A percentile compares a stretch with the other conserved stretches of the same genome.
phyloP scores from a whole-genome alignment of 2,113 vertebrate species.

The Ia io region DNA sequence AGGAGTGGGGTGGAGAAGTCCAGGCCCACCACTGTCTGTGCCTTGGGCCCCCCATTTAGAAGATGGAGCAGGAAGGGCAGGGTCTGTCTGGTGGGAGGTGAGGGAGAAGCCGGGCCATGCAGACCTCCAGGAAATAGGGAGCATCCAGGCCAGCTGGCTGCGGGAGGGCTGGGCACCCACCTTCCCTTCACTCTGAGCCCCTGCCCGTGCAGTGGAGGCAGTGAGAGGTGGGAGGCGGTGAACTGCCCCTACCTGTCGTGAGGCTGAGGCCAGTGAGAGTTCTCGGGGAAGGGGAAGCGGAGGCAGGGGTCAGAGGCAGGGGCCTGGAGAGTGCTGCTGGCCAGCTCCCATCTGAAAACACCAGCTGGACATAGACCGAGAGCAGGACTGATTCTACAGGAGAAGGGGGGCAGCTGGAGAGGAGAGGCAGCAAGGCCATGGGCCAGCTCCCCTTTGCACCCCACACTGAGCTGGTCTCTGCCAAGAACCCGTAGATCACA shows the following conservation, averaged over 20 bases:
- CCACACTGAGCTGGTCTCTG: not conserved
- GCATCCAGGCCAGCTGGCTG: not conserved
- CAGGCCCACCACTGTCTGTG: not conserved
- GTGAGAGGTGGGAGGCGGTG: not conserved
- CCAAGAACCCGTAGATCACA: not conserved
- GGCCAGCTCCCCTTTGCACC: not conserved
- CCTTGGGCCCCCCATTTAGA: not conserved
- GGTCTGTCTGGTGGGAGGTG: not conserved
- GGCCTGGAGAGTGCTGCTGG: not conserved
- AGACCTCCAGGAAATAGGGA: not conserved
- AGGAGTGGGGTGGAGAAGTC: not conserved
- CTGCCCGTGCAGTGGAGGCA: not conserved
- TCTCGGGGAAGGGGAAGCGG: not conserved
- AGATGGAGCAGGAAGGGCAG: not conserved
- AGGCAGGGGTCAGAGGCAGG: not conserved
- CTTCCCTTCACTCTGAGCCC: not conserved
- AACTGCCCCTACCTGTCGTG: conserved; percentile 61
- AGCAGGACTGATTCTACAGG: not conserved
- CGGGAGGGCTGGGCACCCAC: not conserved
- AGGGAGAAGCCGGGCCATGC: not conserved
- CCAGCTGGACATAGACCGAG: conserved; percentile 43
- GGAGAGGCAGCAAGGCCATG: not conserved
- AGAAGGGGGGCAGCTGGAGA: not conserved
- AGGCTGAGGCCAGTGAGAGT: conserved; percentile 54
- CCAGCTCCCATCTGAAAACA: not conserved